Conservation (phyloP, 2,113 vertebrate genomes). For the Nesoenas mayeri region DNA sequence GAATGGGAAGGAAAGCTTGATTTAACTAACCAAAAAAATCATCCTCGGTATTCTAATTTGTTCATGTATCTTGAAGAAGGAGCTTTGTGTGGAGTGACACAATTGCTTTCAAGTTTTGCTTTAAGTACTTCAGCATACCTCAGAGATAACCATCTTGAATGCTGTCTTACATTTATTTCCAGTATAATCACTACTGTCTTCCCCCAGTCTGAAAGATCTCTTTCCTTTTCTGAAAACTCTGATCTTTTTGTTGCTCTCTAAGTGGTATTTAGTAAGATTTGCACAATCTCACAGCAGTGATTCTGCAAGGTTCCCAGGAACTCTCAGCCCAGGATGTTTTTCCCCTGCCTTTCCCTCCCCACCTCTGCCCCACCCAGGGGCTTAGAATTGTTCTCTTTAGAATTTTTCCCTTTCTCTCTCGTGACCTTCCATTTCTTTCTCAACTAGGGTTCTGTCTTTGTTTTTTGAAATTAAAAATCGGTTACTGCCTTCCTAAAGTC, state of each 20-base stretch:
- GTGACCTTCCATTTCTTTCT: not conserved
- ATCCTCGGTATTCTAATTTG: not conserved
- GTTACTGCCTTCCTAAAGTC: not conserved
- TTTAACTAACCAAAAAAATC: not conserved
- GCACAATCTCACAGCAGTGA: not conserved
- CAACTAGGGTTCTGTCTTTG: not conserved
- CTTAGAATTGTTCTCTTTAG: not conserved
- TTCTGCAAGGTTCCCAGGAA: not conserved
- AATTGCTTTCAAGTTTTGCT: not conserved
- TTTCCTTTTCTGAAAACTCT: not conserved
- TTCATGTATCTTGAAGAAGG: not conserved
- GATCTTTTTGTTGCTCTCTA: not conserved
- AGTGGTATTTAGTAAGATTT: not conserved
- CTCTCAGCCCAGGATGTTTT: not conserved
- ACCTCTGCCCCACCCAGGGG: too few relatives aligned
- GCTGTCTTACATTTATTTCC: not conserved
- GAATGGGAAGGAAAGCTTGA: not conserved
- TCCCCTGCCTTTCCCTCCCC: too few relatives aligned
- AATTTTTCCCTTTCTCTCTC: not conserved
- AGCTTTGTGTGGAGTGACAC: not conserved
- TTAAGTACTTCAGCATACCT: not conserved
- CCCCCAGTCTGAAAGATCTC: not conserved
- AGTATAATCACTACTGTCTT: not conserved
- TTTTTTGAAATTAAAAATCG: not conserved
- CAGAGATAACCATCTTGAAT: not conserved